Base-by-base conservation (phyloP, 2,113 vertebrate genomes). In the Phalacrocorax pelagicus region DNA sequence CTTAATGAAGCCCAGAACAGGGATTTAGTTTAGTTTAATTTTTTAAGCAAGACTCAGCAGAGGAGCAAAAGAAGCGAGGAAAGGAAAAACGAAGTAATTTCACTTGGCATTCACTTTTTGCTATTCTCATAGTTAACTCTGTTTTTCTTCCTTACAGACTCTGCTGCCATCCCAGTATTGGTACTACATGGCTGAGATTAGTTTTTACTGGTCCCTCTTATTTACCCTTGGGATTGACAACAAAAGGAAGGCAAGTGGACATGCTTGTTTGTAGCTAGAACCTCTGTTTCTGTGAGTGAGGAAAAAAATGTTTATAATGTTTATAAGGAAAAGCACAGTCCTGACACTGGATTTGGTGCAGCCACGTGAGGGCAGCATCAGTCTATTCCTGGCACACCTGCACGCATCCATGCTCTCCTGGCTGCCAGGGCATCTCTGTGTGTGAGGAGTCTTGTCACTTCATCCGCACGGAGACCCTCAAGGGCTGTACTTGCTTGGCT, bases 131-230 rank as follows among this genome's bases (percentile, higher is more conserved):
- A 49, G 21, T 61, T 82, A 40, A 91, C 38, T 57, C 7, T 30
- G 67, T 9, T 93, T 80, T 30, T 66, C 55, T 90, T 80, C 24
- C 46, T 84, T 93, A 12, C 96, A 99, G 99, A 97, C 98, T 23
- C 55, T 99, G 98, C 97, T 99, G 93, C 97, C 98, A 1, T 99
- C 99, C 23, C 99, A 99, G 75, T 99, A 99, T 90, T 99, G 99
- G 99, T 99, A 99, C 96, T 99, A 99, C 94, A 98, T 99, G 90
- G 54, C 98, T 83, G 99, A 99, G 97, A 98, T 99, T 95, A 98
- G 99, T 63, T 99, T 99, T 95, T 99, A 99, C 75, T 98, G 98
- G 95, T 99, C 99, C 36, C 98, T 99, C 16, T 57, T 99, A 57
- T 98, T 99, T 87, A 99, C 99, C 4, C 97, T 99, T 5, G 98